Evolutionary conservation across 1,140 invertebrate species (phyloP).

Genomic region (Aphelinus certus): DNA sequence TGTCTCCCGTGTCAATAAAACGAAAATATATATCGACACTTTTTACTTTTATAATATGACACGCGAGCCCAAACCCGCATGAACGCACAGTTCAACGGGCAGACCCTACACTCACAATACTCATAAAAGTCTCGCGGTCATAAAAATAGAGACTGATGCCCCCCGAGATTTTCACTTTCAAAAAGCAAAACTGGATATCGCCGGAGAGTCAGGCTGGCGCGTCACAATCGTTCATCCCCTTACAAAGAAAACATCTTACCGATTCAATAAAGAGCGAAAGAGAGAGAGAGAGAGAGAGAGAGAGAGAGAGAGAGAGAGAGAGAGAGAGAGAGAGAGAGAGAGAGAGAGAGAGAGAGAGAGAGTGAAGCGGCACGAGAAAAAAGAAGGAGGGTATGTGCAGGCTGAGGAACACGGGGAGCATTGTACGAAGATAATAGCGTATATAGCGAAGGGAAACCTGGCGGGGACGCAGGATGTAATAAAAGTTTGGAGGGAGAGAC

Average conservation of each 20-base stretch:
- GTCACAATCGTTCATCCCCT: slow-evolving; percentile 15
- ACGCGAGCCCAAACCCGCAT: too few species aligned
- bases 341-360: slow-evolving; percentile 18
- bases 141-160: slow-evolving; percentile 23
- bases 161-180: slow-evolving; percentile 32
- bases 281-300: background rate
- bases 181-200: slow-evolving; percentile 16
- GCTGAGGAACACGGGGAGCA: slow-evolving; percentile 27
- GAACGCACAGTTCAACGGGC: too few species aligned
- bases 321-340: slow-evolving; percentile 13
- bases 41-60: too few species aligned
- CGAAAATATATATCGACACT: too few species aligned
- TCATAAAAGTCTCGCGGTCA: slow-evolving; percentile 23
- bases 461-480: slow-evolving; percentile 46
- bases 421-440: slow-evolving; percentile 37
- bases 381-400: background rate
- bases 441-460: slow-evolving; percentile 44
- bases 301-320: background rate
- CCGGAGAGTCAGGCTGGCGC: background rate
- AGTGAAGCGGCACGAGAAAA: slow-evolving; percentile 12
- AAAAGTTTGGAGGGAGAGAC: slow-evolving; percentile 47
- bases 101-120: background rate
- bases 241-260: slow-evolving; percentile 29
- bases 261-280: background rate
- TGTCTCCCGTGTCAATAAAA: too few species aligned